Evolutionary conservation across 2,113 vertebrate species (phyloP), one percentile per base, ranked within the genome.

Genomic region (Tragelaphus imberbis): DNA sequence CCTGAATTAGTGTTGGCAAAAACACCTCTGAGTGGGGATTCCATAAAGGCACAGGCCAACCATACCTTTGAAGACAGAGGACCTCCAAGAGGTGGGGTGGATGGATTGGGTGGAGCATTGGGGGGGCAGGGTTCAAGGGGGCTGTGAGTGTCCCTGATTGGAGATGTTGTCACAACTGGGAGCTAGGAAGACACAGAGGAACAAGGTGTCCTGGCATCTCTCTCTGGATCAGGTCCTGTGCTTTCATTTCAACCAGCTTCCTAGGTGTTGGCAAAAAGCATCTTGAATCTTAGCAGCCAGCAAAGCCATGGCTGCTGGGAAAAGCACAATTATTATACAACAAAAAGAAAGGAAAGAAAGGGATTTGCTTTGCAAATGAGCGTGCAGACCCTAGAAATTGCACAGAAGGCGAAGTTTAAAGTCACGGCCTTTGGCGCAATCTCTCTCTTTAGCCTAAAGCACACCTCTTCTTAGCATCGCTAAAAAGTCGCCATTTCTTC

Each of bases 1-100:
- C 98, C 95, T 95, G 97, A 96, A 97, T 96, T 92, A 96, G 97
- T 6, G 79, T 96, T 98, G 98, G 98, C 97, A 97, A 92, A 97
- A 97, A 87, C 94, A 97, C 92, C 90, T 68, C 85, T 3, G 84
- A 95, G 95, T 53, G 53, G 92, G 5, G n/a, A 95, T 85, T 51
- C 97, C 91, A 49, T 80, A 94, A 56, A 95, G 96, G 96, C 53
- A 13, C 36, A 30, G 95, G 93, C 56, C 91, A 33, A 47, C 23
- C 85, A 12, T 0, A 0, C 80, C 91, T 80, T 49, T 47, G 93
- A 84, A 82, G 97, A 33, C 56, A 71, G 89, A 55, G 51, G 61
- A 65, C 10, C 1, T 81, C 44, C 85, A 4, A n/a, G 56, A 4
- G 0, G 1, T 21, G 88, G 36, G 91, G 28, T 12, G 80, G 49